Conservation (phyloP, 2,797 vertebrate species). For the Melopsittacus undulatus region DNA sequence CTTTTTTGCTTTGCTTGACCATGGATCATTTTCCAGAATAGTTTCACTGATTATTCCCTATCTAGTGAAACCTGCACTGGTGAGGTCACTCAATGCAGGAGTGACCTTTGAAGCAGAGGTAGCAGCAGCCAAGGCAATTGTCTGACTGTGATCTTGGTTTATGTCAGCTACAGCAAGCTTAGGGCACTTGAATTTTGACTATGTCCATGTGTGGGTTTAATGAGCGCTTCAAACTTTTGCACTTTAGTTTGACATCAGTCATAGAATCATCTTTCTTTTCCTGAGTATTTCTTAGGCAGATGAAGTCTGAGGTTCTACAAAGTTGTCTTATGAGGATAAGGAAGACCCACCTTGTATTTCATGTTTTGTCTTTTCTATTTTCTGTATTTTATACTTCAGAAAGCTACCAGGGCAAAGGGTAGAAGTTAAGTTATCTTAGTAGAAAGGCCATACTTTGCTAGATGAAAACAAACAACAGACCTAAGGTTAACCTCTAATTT, state of each 20-base stretch:
- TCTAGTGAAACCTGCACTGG: background rate
- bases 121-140: background rate
- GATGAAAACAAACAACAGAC: background rate
- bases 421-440: background rate
- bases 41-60: background rate
- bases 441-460: background rate
- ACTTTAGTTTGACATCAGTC: background rate
- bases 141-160: background rate
- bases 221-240: background rate
- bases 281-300: background rate
- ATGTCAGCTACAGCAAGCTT: background rate
- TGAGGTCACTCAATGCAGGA: background rate
- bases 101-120: background rate
- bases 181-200: background rate
- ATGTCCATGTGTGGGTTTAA: background rate
- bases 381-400: background rate
- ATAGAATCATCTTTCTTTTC: background rate
- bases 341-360: background rate
- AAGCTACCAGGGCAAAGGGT: background rate
- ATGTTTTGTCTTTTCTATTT: background rate
- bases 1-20: background rate
- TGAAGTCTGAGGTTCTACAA: background rate
- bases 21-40: background rate
- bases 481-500: background rate
- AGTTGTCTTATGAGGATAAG: background rate